A percentile compares a stretch with the other conserved stretches of the same genome.
phyloP scores from a whole-genome alignment of 2,888 invertebrate species.

The Himalopsyche kuldschensis region DNA sequence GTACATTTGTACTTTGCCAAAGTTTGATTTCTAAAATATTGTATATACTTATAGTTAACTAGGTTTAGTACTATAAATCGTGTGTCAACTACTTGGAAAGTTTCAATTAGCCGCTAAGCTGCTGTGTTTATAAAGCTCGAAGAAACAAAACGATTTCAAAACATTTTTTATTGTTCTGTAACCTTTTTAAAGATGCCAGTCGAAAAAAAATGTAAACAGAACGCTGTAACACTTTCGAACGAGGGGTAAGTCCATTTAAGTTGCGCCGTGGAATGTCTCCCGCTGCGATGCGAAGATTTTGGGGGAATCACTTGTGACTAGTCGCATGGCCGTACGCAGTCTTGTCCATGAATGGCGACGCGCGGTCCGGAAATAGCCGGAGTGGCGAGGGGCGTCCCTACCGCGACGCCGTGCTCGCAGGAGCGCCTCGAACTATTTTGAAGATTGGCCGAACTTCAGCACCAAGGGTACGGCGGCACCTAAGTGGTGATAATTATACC shows the following conservation, averaged over 20 bases:
- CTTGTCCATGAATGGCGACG: constrained; percentile 25
- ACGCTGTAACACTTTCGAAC: background rate
- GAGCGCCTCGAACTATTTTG: background rate
- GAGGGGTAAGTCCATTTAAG: background rate
- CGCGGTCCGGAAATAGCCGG: constrained; percentile 15
- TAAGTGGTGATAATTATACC: too few species aligned
- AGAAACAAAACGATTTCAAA: too few species aligned
- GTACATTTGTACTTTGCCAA: too few species aligned
- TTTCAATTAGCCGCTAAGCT: too few species aligned
- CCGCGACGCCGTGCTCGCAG: constrained; percentile 16
- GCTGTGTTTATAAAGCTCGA: too few species aligned
- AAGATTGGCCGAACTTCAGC: background rate
- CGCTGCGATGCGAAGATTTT: background rate
- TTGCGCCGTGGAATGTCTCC: background rate
- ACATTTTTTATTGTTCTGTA: too few species aligned
- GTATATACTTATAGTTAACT: too few species aligned
- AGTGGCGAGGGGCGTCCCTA: background rate
- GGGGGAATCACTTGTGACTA: background rate
- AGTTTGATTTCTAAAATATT: too few species aligned
- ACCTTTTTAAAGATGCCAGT: too few species aligned
- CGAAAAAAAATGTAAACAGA: background rate
- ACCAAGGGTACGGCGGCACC: background rate
- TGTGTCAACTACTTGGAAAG: too few species aligned
- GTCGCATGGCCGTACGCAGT: background rate
- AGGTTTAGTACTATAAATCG: too few species aligned